Evolutionary conservation across 2,888 invertebrate genomes (phyloP).

Genomic region (Scaptomyza caliginosa): DNA sequence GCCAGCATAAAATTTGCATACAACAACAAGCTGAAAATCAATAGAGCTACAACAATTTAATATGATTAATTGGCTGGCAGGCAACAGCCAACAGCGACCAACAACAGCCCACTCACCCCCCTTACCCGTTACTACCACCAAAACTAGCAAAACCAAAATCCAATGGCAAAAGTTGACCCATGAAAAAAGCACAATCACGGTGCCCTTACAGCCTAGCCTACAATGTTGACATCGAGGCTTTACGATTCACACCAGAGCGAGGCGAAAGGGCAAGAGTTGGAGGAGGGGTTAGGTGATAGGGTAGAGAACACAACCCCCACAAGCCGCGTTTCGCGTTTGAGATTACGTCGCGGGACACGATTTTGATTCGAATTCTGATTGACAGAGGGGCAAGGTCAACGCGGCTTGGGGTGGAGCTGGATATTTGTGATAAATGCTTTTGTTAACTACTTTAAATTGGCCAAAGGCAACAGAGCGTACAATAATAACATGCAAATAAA

Average conservation of each 20-base stretch:
- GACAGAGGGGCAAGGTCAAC: constrained; percentile 22
- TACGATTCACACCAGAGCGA: constrained; percentile 24
- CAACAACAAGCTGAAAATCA: constrained; percentile 50
- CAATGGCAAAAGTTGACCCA: constrained; percentile 15
- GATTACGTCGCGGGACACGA: constrained; percentile 40
- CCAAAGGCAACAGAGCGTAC: background rate
- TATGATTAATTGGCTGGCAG: constrained; percentile 72
- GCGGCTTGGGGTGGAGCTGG: background rate
- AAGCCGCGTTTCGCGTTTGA: constrained; percentile 36
- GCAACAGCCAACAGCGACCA: constrained; percentile 19
- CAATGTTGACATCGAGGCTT: constrained; percentile 32
- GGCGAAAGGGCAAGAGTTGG: background rate
- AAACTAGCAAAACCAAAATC: constrained; percentile 2
- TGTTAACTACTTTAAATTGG: constrained; percentile 29
- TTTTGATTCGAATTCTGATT: constrained; percentile 39
- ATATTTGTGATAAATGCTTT: constrained; percentile 28
- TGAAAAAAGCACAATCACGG: constrained; percentile 24
- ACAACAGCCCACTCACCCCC: constrained; percentile 3
- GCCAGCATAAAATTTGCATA: constrained; percentile 67
- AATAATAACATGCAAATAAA: too few species aligned
- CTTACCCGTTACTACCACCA: too few species aligned
- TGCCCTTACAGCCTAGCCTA: constrained; percentile 15
- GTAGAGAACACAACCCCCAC: background rate
- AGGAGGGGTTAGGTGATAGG: background rate
- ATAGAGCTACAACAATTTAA: constrained; percentile 65